phyloP scores from a whole-genome alignment of 1,140 invertebrate species.

The Ceratina calcarata region DNA sequence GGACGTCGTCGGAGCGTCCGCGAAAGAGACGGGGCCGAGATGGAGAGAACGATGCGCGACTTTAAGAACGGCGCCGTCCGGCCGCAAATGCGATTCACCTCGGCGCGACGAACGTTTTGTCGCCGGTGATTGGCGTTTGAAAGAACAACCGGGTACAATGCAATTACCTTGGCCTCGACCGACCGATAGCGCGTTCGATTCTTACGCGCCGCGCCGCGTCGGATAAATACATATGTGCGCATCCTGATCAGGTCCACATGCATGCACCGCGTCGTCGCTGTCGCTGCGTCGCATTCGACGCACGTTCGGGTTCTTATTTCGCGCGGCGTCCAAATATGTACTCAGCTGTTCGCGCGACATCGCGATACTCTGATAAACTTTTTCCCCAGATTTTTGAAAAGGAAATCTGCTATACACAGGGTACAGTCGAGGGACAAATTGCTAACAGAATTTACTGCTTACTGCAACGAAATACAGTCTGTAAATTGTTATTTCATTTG shows the following conservation, averaged over 20 bases:
- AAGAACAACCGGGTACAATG: constrained; percentile 80
- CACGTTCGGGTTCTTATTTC: background rate
- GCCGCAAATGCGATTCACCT: constrained; percentile 57
- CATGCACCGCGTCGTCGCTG: too few species aligned
- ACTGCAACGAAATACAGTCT: too few species aligned
- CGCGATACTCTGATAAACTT: too few species aligned
- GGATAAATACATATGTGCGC: constrained; percentile 66
- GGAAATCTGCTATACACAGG: too few species aligned
- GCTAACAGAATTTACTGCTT: too few species aligned
- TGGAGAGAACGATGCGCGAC: constrained; percentile 43
- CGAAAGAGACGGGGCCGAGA: constrained; percentile 32
- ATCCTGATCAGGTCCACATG: constrained; percentile 21
- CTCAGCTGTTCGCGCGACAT: background rate
- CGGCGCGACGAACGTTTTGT: constrained; percentile 79
- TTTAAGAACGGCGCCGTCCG: constrained; percentile 56
- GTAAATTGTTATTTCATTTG: too few species aligned
- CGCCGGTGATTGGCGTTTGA: constrained; percentile 80
- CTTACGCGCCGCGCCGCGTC: constrained; percentile 21
- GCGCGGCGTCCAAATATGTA: background rate
- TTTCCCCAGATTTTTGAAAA: background rate
- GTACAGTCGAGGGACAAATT: too few species aligned
- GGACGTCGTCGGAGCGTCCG: background rate
- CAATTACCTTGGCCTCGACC: constrained; percentile 76
- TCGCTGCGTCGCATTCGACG: background rate
- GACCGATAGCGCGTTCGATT: constrained; percentile 67